These are phyloP conservation scores for Thaumetopoea pityocampa DNA, from an alignment of 1,140 invertebrate species.

Conservation along the genomic window DNA sequence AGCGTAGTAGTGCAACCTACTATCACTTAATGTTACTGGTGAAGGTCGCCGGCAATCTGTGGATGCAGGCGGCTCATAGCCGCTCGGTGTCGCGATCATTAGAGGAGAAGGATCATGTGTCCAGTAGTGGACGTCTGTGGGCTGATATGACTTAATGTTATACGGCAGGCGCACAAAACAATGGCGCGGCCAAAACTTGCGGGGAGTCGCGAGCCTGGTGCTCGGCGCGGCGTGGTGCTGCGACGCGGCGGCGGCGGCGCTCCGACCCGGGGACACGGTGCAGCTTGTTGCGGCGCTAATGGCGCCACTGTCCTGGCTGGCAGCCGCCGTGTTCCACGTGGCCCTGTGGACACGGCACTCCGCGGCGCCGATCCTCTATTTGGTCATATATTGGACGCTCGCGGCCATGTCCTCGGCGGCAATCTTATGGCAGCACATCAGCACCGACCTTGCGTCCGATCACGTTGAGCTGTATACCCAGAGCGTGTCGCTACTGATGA, in stretches of 20 bases:
- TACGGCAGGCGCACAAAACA: conserved; percentile 19
- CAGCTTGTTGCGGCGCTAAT: conserved; percentile 39
- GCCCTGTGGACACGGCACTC: conserved; percentile 50
- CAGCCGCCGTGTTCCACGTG: conserved; percentile 50
- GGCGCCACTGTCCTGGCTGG: conserved; percentile 51
- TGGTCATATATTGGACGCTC: conserved; percentile 57
- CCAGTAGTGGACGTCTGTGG: too few species aligned
- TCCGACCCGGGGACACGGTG: conserved; percentile 41
- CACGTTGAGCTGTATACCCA: conserved; percentile 49
- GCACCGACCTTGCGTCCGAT: conserved; percentile 12
- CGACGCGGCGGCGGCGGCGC: conserved; percentile 36
- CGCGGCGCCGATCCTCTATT: conserved; percentile 48
- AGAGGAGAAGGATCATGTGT: too few species aligned
- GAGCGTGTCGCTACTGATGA: conserved; percentile 32
- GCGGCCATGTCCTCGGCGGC: conserved; percentile 35
- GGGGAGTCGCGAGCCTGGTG: conserved; percentile 46
- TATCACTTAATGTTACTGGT: background rate
- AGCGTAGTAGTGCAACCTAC: too few species aligned
- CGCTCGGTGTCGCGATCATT: too few species aligned
- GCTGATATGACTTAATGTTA: background rate
- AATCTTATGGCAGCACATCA: conserved; percentile 38
- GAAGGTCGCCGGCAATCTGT: too few species aligned
- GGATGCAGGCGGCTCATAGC: too few species aligned
- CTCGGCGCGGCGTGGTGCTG: conserved; percentile 46
- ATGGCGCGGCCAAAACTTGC: conserved; percentile 54